Base-by-base conservation (phyloP, 2,888 invertebrate species). In the Protophormia terraenovae region DNA sequence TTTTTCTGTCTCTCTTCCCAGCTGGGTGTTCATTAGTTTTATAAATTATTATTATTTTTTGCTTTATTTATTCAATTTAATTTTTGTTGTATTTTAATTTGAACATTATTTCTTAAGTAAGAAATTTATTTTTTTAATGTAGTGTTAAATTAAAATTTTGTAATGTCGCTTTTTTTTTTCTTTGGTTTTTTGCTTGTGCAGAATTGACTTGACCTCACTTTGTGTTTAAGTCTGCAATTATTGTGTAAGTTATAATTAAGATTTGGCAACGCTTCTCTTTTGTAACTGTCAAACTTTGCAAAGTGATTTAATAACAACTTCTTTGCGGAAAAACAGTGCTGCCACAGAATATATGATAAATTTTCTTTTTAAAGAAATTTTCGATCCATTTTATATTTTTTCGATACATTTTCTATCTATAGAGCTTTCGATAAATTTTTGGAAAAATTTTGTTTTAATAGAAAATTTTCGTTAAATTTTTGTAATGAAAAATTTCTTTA, bases 151-250 rank as follows among this genome's bases (percentile, higher is more conserved):
- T 32, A 19, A 10, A 32, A 27, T 71, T 71, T 71, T 27, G 55
- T 58, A 55, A 55, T 55, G 10, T 38, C 24, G 24, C 24, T 32
- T 22, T 10, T 71, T 71, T 53, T 53, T 3, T 24, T 45, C n/a
- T 12, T 6, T 8, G n/a, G n/a, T n/a, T 12, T 19, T 12, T 24
- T 47, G 47, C 0, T 24, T 32, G 27, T 29, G n/a, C n/a, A n/a
- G n/a, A 47, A 67, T 47, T 32, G 47, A 12, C 45, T 67, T 67
- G 50, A 67, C 29, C 50, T 67, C 6, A 29, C 32, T 35, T 4
- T 69, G 50, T 50, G 29, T 29, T 29, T 69, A 69, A 53, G 35
- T n/a, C 67, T 50, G n/a, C 35, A 50, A 67, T 50, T 67, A 67
- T 64, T 19, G 22, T 12, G 22, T 53, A 53, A n/a, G 50, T 53